These are phyloP conservation scores for Cerastoderma edule DNA, from an alignment of 2,888 invertebrate genomes.

Conservation along the genomic window DNA sequence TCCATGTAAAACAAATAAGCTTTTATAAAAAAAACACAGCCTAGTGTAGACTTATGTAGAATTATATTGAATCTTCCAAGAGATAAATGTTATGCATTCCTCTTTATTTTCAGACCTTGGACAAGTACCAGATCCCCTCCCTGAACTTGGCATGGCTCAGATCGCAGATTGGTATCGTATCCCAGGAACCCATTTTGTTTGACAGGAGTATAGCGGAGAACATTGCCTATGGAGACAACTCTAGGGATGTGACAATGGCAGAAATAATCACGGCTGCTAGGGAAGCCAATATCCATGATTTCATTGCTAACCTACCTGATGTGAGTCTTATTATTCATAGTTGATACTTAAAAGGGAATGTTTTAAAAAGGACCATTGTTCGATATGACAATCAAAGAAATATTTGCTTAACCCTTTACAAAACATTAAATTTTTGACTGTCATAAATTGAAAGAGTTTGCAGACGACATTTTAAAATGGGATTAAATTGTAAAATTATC, in stretches of 20 bases:
- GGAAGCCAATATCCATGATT: slow-evolving; percentile 93
- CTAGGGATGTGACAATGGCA: slow-evolving; percentile 87
- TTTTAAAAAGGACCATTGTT: too few relatives aligned
- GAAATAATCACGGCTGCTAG: slow-evolving; percentile 89
- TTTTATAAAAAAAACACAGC: too few relatives aligned
- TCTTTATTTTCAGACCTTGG: slow-evolving; percentile 71
- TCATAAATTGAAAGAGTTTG: too few relatives aligned
- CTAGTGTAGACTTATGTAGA: neutral
- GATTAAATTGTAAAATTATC: too few relatives aligned
- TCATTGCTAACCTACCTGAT: slow-evolving; percentile 89
- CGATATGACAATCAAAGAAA: too few relatives aligned
- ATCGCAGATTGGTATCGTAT: slow-evolving; percentile 93
- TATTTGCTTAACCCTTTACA: too few relatives aligned
- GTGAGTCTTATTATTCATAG: slow-evolving; percentile 66
- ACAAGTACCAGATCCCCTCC: slow-evolving; percentile 86
- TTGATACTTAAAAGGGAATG: neutral
- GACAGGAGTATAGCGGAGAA: slow-evolving; percentile 94
- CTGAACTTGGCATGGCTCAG: slow-evolving; percentile 88
- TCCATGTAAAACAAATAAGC: too few relatives aligned
- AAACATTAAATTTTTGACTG: too few relatives aligned
- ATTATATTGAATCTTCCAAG: neutral
- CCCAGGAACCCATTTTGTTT: slow-evolving; percentile 96
- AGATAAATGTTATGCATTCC: neutral
- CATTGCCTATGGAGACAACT: slow-evolving; percentile 95
- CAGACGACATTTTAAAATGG: too few relatives aligned